Percentiles rank a stretch among this genome's conserved stretches.
Conservation (phyloP, 2,113 vertebrate species). For the Willisornis vidua region DNA sequence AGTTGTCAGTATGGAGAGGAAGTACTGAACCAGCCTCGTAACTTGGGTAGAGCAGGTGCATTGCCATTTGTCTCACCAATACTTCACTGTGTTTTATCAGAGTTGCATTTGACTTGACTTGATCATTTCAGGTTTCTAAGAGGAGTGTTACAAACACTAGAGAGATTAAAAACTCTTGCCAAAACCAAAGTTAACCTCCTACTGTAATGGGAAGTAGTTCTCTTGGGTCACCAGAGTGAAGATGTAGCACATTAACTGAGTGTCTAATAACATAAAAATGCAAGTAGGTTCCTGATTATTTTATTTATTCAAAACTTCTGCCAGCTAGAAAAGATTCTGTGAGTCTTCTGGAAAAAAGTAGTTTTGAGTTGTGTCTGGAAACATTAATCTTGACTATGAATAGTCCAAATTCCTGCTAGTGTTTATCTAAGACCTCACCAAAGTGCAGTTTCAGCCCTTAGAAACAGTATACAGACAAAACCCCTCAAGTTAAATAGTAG, state of each 20-base stretch:
- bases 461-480: constrained; percentile 5
- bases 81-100: not conserved
- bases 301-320: constrained; percentile 45
- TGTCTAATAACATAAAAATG: constrained; percentile 37
- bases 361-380: constrained; percentile 47
- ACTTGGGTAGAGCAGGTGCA: not conserved
- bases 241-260: not conserved
- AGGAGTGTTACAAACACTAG: not conserved
- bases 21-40: not conserved
- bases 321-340: constrained; percentile 5
- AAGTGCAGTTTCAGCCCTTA: constrained; percentile 12
- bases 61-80: not conserved
- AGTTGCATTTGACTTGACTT: not conserved
- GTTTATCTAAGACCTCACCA: constrained; percentile 43
- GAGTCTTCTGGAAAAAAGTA: constrained; percentile 25
- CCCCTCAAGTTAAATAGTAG: constrained; percentile 16
- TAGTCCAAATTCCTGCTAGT: constrained; percentile 66
- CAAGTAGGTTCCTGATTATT: not conserved
- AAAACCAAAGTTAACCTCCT: not conserved
- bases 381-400: constrained; percentile 60
- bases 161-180: not conserved
- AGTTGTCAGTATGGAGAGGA: not conserved
- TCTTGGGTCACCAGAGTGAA: not conserved
- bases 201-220: not conserved
- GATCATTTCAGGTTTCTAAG: not conserved